A percentile compares a stretch with the other conserved stretches of the same genome.
These are phyloP conservation scores for Bellardia pandia DNA, from an alignment of 2,888 invertebrate species.

Conservation along the genomic window DNA sequence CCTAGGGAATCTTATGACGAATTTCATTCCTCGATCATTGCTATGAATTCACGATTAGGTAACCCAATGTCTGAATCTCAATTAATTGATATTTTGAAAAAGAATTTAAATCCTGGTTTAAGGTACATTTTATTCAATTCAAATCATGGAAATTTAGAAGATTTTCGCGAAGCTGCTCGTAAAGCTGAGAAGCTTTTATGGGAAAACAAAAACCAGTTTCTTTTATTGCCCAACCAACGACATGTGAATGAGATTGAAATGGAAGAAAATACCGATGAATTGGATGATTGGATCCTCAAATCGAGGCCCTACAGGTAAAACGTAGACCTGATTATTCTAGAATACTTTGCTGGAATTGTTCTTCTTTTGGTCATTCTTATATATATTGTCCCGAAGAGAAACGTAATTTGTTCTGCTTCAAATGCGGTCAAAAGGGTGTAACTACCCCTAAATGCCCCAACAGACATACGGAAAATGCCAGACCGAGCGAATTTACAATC, in stretches of 20 bases:
- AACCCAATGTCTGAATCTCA: conserved; percentile 4
- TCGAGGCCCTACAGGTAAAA: conserved; percentile 17
- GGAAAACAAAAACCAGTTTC: conserved; percentile 27
- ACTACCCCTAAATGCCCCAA: conserved; percentile 22
- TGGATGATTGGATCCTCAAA: conserved; percentile 12
- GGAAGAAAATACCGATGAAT: neutral
- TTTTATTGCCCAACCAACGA: neutral
- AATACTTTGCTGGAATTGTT: conserved; percentile 33
- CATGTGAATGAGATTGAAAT: conserved; percentile 1
- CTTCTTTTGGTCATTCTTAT: conserved; percentile 50
- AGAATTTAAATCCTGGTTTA: conserved; percentile 10
- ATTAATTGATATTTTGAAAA: conserved; percentile 23
- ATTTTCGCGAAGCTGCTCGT: conserved; percentile 26
- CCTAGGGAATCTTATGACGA: conserved; percentile 2
- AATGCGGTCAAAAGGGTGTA: conserved; percentile 45
- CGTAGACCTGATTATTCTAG: neutral
- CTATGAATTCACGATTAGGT: conserved; percentile 9
- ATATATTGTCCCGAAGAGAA: conserved; percentile 45
- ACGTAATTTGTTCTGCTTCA: conserved; percentile 40
- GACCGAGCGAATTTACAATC: conserved; percentile 40
- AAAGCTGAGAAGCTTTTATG: conserved; percentile 26
- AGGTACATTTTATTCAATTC: conserved; percentile 15
- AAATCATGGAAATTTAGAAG: conserved; percentile 9
- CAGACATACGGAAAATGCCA: conserved; percentile 23
- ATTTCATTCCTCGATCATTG: conserved; percentile 24